phyloP scores from a whole-genome alignment of 1,140 invertebrate species.

The Temnothorax curvispinosus region DNA sequence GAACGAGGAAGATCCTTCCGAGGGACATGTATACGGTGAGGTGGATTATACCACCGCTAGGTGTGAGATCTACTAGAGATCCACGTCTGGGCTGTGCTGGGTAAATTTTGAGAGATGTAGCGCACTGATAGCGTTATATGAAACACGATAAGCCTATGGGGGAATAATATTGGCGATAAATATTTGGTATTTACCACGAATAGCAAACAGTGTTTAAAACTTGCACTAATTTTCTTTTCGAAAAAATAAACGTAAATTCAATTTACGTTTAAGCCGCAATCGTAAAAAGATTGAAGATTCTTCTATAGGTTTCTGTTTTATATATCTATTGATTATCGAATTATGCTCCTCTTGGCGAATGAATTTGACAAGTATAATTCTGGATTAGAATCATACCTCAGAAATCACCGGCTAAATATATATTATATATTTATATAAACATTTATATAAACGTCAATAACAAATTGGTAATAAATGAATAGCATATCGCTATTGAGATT shows the following conservation, averaged over 20 bases:
- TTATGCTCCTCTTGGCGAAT: neutral
- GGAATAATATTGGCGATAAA: neutral
- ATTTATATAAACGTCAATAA: neutral
- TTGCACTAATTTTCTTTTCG: neutral
- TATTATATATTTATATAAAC: neutral
- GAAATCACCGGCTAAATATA: neutral
- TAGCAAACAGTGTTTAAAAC: neutral
- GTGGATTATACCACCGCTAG: slow-evolving; percentile 40
- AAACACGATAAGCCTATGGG: neutral
- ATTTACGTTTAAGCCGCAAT: neutral
- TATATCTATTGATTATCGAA: neutral
- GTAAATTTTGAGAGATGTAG: slow-evolving; percentile 19
- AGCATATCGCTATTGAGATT: neutral
- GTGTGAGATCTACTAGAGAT: slow-evolving; percentile 6
- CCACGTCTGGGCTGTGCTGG: neutral
- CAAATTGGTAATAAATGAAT: neutral
- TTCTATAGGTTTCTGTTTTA: neutral
- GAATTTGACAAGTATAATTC: neutral
- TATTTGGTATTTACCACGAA: neutral
- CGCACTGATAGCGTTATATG: slow-evolving; percentile 2
- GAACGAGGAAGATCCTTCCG: slow-evolving; percentile 48
- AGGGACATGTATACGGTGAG: slow-evolving; percentile 36
- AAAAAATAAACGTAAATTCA: neutral
- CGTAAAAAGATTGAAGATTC: neutral
- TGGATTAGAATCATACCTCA: neutral